Conservation (phyloP, 2,888 invertebrate species). For the Polyommatus icarus region DNA sequence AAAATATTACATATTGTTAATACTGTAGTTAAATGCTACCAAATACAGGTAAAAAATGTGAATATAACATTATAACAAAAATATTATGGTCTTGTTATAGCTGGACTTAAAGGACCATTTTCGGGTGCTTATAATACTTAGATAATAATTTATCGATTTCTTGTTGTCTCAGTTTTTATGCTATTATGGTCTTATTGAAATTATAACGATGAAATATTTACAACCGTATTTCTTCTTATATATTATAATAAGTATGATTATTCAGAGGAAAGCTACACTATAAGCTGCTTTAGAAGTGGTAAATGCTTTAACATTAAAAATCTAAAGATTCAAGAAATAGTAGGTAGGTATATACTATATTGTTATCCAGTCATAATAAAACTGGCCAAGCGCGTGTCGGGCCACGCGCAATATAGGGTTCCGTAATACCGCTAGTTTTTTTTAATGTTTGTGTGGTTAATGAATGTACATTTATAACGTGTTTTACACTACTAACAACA, state of each 20-base stretch:
- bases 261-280: neutral
- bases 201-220: neutral
- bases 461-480: too few relatives aligned
- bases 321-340: neutral
- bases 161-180: neutral
- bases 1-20: neutral
- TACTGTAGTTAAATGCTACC: conserved; percentile 14
- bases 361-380: neutral
- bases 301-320: neutral
- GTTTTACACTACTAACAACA: too few relatives aligned
- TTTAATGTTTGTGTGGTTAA: too few relatives aligned
- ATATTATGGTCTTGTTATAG: neutral
- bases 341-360: neutral
- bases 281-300: neutral
- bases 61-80: neutral
- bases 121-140: neutral
- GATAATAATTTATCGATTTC: neutral
- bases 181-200: neutral
- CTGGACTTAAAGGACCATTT: neutral
- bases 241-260: neutral
- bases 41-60: neutral
- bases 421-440: too few relatives aligned
- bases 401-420: too few relatives aligned
- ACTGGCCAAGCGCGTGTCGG: too few relatives aligned
- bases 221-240: neutral